Percentiles rank a stretch among this genome's conserved stretches.
phyloP scores from a whole-genome alignment of 2,797 vertebrate species.

The Danio kyathit region DNA sequence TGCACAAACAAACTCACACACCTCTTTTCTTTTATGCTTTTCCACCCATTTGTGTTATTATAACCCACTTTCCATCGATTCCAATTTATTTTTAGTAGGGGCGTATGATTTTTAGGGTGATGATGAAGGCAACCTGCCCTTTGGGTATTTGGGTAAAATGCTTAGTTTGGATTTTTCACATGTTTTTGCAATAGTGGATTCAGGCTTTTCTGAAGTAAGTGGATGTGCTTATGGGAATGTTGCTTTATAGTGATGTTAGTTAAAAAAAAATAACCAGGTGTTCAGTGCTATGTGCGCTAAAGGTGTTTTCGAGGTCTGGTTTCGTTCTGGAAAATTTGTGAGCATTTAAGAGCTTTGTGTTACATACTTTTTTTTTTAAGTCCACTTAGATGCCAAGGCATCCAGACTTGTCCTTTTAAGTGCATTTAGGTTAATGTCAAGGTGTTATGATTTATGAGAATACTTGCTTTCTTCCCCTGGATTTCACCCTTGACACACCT shows the following conservation, averaged over 20 bases:
- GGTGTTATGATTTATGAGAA: slow-evolving; percentile 15
- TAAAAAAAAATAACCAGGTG: slow-evolving; percentile 27
- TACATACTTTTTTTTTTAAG: neutral
- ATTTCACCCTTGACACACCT: slow-evolving; percentile 25
- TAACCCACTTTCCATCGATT: slow-evolving; percentile 30
- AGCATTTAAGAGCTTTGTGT: neutral
- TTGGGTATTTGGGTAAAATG: slow-evolving; percentile 32
- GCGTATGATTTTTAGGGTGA: slow-evolving; percentile 29
- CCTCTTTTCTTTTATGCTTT: slow-evolving; percentile 15
- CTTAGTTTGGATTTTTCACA: slow-evolving; percentile 37
- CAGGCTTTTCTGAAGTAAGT: slow-evolving; percentile 25
- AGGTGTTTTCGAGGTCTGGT: slow-evolving; percentile 5
- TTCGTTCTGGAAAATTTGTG: neutral
- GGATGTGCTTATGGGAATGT: slow-evolving; percentile 6
- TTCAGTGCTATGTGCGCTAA: slow-evolving; percentile 15
- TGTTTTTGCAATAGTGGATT: slow-evolving; percentile 29
- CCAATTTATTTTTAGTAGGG: slow-evolving; percentile 31
- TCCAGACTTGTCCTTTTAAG: slow-evolving; percentile 23
- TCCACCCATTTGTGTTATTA: slow-evolving; percentile 12
- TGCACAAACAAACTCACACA: neutral
- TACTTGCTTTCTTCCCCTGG: slow-evolving; percentile 16
- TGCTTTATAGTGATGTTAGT: slow-evolving; percentile 13
- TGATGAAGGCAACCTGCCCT: slow-evolving; percentile 35
- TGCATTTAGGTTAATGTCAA: slow-evolving; percentile 5
- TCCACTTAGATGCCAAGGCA: neutral